Conservation (phyloP, 2,797 vertebrate genomes). For the Lepus townsendii region DNA sequence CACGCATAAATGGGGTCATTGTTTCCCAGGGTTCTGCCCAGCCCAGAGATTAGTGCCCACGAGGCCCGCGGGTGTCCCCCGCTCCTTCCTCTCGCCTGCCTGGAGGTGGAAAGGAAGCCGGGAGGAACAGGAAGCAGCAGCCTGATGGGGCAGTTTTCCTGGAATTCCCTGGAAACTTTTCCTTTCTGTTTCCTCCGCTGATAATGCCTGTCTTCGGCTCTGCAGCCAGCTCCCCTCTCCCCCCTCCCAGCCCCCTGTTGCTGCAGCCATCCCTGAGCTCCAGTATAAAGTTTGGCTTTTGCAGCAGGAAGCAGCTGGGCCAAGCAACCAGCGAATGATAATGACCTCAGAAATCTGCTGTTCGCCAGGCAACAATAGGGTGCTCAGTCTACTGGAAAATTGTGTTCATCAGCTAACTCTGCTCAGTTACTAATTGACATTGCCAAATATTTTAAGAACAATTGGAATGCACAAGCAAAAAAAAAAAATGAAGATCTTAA, state of each 20-base stretch:
- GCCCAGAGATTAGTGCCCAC: constrained; percentile 3
- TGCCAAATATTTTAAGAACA: constrained; percentile 99
- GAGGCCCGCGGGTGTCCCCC: background rate
- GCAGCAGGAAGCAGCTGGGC: constrained; percentile 99
- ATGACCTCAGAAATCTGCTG: constrained; percentile 99
- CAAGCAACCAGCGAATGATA: constrained; percentile 99
- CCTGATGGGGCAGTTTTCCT: constrained; percentile 77
- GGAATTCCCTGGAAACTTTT: constrained; percentile 88
- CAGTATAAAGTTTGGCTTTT: constrained; percentile 98
- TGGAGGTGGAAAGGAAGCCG: constrained; percentile 61
- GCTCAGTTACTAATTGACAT: constrained; percentile 99
- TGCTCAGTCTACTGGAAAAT: constrained; percentile 99
- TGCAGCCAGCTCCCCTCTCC: constrained; percentile 89
- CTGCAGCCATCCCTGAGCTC: constrained; percentile 94
- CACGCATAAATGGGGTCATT: constrained; percentile 68
- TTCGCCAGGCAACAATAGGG: constrained; percentile 99
- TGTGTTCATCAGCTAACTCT: constrained; percentile 99
- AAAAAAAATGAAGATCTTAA: constrained; percentile 96
- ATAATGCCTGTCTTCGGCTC: constrained; percentile 85
- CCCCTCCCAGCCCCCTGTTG: constrained; percentile 94
- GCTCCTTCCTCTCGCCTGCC: background rate
- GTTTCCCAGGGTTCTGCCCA: constrained; percentile 55
- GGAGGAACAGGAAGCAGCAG: constrained; percentile 35
- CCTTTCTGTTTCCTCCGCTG: constrained; percentile 88
- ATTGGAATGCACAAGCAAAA: constrained; percentile 98